Evolutionary conservation across 2,113 vertebrate species (phyloP).

Genomic region (Gnathonemus echidnorhynchus): DNA sequence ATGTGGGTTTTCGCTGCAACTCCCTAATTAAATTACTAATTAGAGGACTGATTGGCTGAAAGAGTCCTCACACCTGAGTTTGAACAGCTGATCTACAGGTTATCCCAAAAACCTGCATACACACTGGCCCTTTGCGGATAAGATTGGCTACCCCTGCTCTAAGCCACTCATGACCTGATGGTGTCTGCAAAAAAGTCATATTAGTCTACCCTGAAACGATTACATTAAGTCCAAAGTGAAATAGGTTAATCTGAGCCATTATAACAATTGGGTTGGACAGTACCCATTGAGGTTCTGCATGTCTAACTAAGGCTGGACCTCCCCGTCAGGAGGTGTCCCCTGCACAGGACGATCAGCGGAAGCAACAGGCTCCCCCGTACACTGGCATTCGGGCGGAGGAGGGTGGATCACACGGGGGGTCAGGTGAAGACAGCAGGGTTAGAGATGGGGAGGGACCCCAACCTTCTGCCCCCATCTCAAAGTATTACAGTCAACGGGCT

Average conservation of each 20-base stretch:
- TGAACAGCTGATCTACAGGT: too few species aligned
- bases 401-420: constrained; percentile 27
- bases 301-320: constrained; percentile 9
- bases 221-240: too few species aligned
- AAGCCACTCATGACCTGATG: neutral
- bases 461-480: constrained; percentile 30
- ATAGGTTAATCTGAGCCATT: neutral
- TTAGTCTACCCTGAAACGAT: neutral
- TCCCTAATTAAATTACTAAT: too few species aligned
- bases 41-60: too few species aligned
- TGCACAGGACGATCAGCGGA: constrained; percentile 46
- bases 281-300: neutral
- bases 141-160: neutral
- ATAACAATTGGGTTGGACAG: neutral
- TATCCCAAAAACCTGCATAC: too few species aligned
- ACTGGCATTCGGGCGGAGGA: neutral
- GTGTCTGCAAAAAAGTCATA: neutral
- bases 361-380: constrained; percentile 41
- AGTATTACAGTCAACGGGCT: neutral
- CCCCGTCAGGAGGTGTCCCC: constrained; percentile 49
- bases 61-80: too few species aligned
- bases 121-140: too few species aligned
- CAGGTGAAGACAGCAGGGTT: constrained; percentile 38
- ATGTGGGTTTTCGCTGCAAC: too few species aligned
- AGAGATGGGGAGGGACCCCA: constrained; percentile 46